A percentile compares a stretch with the other conserved stretches of the same genome.
Conservation (phyloP, 2,888 invertebrate species). For the Sarcophaga carnaria region DNA sequence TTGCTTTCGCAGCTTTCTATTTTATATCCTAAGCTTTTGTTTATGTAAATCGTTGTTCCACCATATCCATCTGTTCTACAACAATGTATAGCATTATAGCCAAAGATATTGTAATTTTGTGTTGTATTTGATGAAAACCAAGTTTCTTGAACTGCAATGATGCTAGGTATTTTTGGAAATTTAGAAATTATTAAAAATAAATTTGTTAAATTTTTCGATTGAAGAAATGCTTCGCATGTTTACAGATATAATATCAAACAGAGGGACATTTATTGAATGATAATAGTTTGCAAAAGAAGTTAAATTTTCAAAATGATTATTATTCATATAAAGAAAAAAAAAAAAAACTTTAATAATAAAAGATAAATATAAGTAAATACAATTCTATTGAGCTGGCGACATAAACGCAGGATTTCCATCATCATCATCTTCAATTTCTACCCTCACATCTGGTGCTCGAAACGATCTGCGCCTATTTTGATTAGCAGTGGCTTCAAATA, state of each 20-base stretch:
- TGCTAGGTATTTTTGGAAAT: background rate
- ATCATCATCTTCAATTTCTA: background rate
- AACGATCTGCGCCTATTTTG: background rate
- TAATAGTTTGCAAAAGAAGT: background rate
- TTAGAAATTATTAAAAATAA: background rate
- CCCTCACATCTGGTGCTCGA: background rate
- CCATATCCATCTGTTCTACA: too few species aligned
- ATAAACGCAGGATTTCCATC: background rate
- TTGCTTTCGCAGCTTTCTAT: background rate
- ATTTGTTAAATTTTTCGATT: constrained; percentile 3
- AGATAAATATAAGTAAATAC: background rate
- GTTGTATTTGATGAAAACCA: background rate
- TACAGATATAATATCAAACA: background rate
- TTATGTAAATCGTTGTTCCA: background rate
- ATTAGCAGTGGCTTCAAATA: constrained; percentile 1
- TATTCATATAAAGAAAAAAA: background rate
- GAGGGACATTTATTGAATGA: background rate
- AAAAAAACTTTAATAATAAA: background rate
- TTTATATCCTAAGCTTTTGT: background rate
- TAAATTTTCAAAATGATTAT: background rate
- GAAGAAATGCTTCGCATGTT: background rate
- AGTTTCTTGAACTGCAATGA: constrained; percentile 8
- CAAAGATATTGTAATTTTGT: too few species aligned
- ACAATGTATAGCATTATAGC: too few species aligned
- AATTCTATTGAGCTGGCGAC: background rate